Conservation (phyloP, 2,888 invertebrate genomes). For the Limenitis arthemis region DNA sequence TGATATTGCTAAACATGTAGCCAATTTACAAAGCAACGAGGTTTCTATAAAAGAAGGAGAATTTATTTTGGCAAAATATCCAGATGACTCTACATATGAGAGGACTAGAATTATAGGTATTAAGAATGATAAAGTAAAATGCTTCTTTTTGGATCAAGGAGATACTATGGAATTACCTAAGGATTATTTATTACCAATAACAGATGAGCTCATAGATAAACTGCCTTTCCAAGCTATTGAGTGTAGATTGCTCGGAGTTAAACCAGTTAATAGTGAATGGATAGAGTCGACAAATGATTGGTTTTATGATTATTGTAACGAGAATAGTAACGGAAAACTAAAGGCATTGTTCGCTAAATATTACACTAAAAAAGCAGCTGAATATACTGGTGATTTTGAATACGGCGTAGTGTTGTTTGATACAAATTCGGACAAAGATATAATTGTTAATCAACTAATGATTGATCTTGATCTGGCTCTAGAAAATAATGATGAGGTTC, state of each 20-base stretch:
- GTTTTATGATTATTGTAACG: constrained; percentile 59
- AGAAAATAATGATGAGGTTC: constrained; percentile 37
- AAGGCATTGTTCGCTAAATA: constrained; percentile 59
- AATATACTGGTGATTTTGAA: constrained; percentile 52
- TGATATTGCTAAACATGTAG: constrained; percentile 51
- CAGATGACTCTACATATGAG: constrained; percentile 51
- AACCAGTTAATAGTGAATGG: constrained; percentile 63
- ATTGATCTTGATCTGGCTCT: constrained; percentile 63
- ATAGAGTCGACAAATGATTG: constrained; percentile 64
- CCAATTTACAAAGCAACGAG: constrained; percentile 31
- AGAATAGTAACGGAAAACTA: constrained; percentile 41
- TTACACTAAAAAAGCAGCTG: constrained; percentile 46
- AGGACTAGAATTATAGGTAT: constrained; percentile 57
- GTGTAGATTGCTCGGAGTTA: constrained; percentile 70
- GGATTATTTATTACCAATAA: constrained; percentile 58
- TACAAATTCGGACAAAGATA: constrained; percentile 45
- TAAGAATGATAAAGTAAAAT: constrained; percentile 52
- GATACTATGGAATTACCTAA: constrained; percentile 59
- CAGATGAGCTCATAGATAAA: constrained; percentile 57
- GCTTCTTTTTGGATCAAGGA: constrained; percentile 77
- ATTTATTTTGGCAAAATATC: constrained; percentile 64
- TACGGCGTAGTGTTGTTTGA: constrained; percentile 67
- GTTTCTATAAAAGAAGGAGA: constrained; percentile 44
- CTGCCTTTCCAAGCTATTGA: constrained; percentile 77
- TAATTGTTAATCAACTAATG: constrained; percentile 62